phyloP scores from a whole-genome alignment of 2,888 invertebrate genomes.

The Latrodectus hesperus region DNA sequence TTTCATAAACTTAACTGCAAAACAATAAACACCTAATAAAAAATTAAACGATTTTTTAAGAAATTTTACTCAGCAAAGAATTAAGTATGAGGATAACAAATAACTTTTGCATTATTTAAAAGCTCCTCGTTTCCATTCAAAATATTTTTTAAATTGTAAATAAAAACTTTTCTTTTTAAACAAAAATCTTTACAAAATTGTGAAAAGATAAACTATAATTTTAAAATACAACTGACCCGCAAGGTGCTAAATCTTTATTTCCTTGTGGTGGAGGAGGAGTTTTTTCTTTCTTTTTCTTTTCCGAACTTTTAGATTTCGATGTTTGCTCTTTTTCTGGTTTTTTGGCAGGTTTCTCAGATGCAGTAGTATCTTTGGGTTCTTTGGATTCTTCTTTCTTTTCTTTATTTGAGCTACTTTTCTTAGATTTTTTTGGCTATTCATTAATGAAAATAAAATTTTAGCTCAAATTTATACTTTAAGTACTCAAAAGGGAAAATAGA shows the following conservation, averaged over 20 bases:
- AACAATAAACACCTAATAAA: too few species aligned
- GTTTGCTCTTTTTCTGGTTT: constrained; percentile 52
- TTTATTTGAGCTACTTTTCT: constrained; percentile 47
- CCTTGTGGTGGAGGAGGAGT: constrained; percentile 63
- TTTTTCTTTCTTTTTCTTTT: constrained; percentile 70
- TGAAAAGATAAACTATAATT: background rate
- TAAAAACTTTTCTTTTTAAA: too few species aligned
- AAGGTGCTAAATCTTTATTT: constrained; percentile 68
- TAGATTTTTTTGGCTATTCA: constrained; percentile 62
- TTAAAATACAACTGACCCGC: constrained; percentile 50
- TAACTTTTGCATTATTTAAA: too few species aligned
- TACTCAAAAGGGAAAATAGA: background rate
- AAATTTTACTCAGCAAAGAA: too few species aligned
- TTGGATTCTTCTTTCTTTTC: constrained; percentile 57
- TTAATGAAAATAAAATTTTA: background rate
- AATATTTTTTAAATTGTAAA: too few species aligned
- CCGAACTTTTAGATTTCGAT: constrained; percentile 40
- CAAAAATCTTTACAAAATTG: too few species aligned
- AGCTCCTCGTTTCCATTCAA: too few species aligned
- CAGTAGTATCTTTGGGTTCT: constrained; percentile 75
- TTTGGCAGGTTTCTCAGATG: constrained; percentile 18
- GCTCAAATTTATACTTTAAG: background rate
- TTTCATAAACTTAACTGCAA: too few species aligned
- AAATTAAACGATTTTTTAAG: too few species aligned
- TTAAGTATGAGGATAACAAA: too few species aligned